phyloP scores from a whole-genome alignment of 1,140 invertebrate species.

The Spodoptera frugiperda region DNA sequence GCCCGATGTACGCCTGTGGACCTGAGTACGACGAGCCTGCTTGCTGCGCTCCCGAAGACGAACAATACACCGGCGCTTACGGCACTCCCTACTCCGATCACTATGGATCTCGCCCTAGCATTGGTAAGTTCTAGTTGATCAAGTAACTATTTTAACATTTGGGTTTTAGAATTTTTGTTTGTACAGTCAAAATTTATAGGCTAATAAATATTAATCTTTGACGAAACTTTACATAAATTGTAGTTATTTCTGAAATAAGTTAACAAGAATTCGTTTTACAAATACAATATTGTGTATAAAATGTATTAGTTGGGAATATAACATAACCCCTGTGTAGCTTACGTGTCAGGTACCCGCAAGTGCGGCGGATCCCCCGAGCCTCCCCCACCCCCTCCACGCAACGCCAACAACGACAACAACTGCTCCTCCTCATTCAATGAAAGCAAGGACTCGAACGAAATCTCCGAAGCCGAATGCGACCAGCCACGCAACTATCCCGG shows the following conservation, averaged over 20 bases:
- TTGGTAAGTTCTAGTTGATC: constrained; percentile 64
- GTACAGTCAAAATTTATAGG: no score
- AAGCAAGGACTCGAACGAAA: constrained; percentile 96
- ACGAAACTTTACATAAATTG: no score
- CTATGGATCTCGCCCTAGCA: constrained; percentile 93
- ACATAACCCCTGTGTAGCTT: not conserved
- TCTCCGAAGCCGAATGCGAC: constrained; percentile 97
- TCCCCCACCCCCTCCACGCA: constrained; percentile 92
- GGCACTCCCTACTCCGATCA: constrained; percentile 93
- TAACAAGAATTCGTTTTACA: no score
- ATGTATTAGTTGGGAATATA: no score
- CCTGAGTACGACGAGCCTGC: constrained; percentile 97
- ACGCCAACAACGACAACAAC: constrained; percentile 86
- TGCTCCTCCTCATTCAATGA: constrained; percentile 95
- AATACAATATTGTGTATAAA: no score
- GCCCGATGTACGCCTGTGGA: constrained; percentile 87
- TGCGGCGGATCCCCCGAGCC: constrained; percentile 90
- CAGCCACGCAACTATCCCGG: constrained; percentile 86
- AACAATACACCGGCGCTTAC: constrained; percentile 95
- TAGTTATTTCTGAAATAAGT: no score
- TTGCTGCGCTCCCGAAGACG: constrained; percentile 95
- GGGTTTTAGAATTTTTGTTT: no score
- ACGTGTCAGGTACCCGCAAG: constrained; percentile 71
- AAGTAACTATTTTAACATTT: not conserved
- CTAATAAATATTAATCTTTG: no score